Evolutionary conservation across 2,113 vertebrate genomes (phyloP).

Genomic region (Cygnus buccinator): DNA sequence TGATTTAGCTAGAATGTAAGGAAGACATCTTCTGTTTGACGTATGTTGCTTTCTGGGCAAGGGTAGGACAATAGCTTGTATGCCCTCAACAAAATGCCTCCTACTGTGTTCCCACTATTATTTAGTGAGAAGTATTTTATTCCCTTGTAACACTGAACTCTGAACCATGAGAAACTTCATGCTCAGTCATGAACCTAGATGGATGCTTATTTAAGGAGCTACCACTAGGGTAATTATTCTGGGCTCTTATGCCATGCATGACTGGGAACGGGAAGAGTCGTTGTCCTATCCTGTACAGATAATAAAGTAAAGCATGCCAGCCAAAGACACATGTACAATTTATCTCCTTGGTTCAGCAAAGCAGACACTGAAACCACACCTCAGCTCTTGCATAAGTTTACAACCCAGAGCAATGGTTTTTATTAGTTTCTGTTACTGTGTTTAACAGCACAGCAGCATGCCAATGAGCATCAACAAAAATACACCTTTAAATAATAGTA

Average conservation of each 20-base stretch:
- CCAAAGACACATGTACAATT: background rate
- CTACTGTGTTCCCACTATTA: background rate
- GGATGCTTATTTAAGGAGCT: background rate
- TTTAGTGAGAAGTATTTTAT: slow-evolving; percentile 12
- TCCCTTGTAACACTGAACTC: slow-evolving; percentile 23
- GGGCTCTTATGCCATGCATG: background rate
- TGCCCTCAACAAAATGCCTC: slow-evolving; percentile 22
- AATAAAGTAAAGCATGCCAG: background rate
- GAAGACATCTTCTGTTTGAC: slow-evolving; percentile 34
- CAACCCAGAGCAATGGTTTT: background rate
- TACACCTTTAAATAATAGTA: background rate
- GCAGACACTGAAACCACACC: background rate
- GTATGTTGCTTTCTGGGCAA: slow-evolving; percentile 38
- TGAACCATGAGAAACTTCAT: background rate
- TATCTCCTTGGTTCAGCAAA: background rate
- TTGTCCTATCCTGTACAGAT: background rate
- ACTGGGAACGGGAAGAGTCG: background rate
- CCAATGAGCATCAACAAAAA: background rate
- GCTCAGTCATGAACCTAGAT: background rate
- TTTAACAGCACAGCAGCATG: background rate
- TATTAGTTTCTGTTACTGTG: background rate
- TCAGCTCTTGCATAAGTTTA: background rate
- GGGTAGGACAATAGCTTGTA: slow-evolving; percentile 30
- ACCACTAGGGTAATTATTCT: background rate
- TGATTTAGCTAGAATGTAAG: slow-evolving; percentile 47